Conservation (phyloP, 2,113 vertebrate genomes). For the Sapayoa aenigma region DNA sequence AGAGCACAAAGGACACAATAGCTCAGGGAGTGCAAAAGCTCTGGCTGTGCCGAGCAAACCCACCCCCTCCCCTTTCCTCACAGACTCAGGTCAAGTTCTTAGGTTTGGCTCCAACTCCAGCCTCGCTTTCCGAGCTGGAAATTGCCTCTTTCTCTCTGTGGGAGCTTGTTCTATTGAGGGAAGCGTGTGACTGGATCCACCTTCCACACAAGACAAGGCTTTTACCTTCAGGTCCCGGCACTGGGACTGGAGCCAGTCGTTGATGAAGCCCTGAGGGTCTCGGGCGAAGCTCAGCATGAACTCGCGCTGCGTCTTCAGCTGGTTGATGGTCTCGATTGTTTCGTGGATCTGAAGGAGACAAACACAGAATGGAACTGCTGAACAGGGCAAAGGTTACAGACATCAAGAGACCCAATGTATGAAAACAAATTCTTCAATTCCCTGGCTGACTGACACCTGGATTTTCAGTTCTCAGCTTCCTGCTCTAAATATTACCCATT, state of each 20-base stretch:
- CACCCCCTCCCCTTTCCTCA: neutral
- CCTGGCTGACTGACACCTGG: neutral
- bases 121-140: neutral
- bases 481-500: neutral
- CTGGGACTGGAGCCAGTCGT: conserved; percentile 99
- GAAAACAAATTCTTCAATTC: neutral
- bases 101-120: neutral
- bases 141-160: neutral
- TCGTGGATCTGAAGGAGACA: conserved; percentile 88
- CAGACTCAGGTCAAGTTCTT: neutral
- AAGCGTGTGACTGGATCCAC: neutral
- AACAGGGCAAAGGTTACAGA: neutral
- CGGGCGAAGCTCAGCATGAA: conserved; percentile 99
- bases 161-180: conserved; percentile 4
- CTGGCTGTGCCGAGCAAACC: neutral
- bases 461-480: neutral
- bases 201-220: neutral
- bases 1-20: neutral
- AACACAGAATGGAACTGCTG: neutral
- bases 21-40: neutral
- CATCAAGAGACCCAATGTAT: neutral
- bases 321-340: conserved; percentile 99
- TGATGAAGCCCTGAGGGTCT: conserved; percentile 99
- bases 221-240: conserved; percentile 96
- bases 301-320: conserved; percentile 98